Conservation (phyloP, 2,888 invertebrate species). For the Argyresthia goedartella region DNA sequence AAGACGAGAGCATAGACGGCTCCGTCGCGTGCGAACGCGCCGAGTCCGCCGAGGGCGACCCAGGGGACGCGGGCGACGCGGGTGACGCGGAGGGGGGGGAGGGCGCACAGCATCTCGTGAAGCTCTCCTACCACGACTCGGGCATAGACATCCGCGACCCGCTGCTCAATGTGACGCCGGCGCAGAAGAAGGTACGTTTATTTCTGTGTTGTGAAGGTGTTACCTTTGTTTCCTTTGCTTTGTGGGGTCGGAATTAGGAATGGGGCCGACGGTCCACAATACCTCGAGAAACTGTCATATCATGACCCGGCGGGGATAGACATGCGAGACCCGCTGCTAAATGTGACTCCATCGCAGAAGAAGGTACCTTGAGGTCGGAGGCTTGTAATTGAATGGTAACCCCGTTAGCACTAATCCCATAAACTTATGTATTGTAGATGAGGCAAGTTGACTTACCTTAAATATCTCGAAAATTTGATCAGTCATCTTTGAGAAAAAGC, state of each 20-base stretch:
- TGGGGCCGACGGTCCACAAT: conserved; percentile 48
- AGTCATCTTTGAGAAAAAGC: no score
- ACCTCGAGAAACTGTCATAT: conserved; percentile 85
- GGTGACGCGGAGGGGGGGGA: conserved; percentile 58
- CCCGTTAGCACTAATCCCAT: no score
- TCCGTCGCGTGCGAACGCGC: conserved; percentile 24
- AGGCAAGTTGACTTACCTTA: no score
- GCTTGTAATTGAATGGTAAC: background rate
- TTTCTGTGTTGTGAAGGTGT: background rate
- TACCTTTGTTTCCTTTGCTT: no score
- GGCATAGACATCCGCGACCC: conserved; percentile 90
- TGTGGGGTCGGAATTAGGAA: conserved; percentile 41
- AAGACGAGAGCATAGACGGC: conserved; percentile 45
- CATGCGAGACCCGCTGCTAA: conserved; percentile 81
- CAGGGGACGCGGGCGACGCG: conserved; percentile 40
- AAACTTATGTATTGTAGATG: no score
- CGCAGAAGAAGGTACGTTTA: conserved; percentile 72
- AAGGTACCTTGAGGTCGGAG: conserved; percentile 50
- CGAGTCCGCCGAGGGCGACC: conserved; percentile 33
- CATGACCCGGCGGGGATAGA: conserved; percentile 92
- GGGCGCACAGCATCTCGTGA: conserved; percentile 73
- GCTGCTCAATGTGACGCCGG: conserved; percentile 74
- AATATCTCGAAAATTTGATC: no score
- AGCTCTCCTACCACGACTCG: conserved; percentile 90
- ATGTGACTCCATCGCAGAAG: conserved; percentile 75